Evolutionary conservation across 2,113 vertebrate genomes (phyloP), one percentile per base, ranked within the genome.

Genomic region (Apus apus): DNA sequence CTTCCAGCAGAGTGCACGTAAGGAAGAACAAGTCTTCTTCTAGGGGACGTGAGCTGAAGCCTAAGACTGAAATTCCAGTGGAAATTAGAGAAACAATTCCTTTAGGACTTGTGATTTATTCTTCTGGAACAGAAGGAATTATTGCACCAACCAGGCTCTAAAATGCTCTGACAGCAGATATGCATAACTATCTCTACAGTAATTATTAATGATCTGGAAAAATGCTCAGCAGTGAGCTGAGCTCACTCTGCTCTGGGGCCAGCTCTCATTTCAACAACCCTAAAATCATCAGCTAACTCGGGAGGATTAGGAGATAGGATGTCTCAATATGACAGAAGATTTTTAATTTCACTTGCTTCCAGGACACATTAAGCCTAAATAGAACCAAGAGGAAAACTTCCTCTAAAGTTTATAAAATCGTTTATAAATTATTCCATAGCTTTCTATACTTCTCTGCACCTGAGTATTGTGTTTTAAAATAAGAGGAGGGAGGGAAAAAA

Each of bases 141-240:
- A 32, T 1, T 76, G 58, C 90, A 76, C 13, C 38, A 8, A 34
- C 4, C 56, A 58, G 70, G 73, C 8, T 17, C 65, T 82, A 3
- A 87, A 67, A 46, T 21, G 38, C 17, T 79, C 78, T 46, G 93
- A 93, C 46, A 81, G 90, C 73, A 80, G 68, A 90, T 40, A 74
- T 1, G 51, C 73, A 29, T 34, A 56, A 22, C 77, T 58, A 65
- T 93, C 88, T 89, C 73, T 77, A 18, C 87, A 91, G 81, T 13
- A 40, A 78, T 85, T 70, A 91, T 57, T 89, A 93, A 91, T 3
- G 66, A 81, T 27, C 65, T 82, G 90, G 73, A 87, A 89, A 74
- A 85, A 38, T 4, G 60, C 81, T 54, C 81, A 45, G 51, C 1
- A 71, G 82, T 85, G 67, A 72, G 61, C 6, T 67, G 12, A 14